Base-by-base conservation (phyloP, 2,797 vertebrate genomes). In the Amphiprion clarkii region DNA sequence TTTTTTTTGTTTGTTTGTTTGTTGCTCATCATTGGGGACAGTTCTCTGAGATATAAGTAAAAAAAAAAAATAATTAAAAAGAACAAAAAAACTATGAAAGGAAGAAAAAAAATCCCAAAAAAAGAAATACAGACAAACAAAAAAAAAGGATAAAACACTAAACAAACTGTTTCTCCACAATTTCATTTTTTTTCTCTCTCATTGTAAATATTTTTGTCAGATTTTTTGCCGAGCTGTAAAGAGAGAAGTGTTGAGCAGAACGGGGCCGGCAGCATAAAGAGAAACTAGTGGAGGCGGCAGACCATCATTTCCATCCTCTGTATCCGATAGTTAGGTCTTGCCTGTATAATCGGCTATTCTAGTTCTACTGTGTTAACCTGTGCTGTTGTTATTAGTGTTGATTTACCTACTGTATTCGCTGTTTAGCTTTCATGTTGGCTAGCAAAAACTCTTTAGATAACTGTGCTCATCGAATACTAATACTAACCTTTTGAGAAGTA, bases 151-250 rank as follows among this genome's bases (percentile, higher is more conserved):
- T 87, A 90, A 91, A 84, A 93, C 87, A 88, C 88, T 87, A 92
- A 94, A 94, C 88, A 95, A 93, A 46, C 86, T 95, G 95, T 95
- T 95, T 95, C 91, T 95, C 94, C 93, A 95, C 93, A 87, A 93
- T 94, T 95, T 93, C 87, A 92, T 94, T 93, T 92, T 93, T 77
- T 92, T 92, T 93, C 91, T 91, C 94, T 95, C 93, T 95, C 93
- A 95, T 95, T 96, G 96, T 96, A 96, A 96, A 96, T 96, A 97
- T 95, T 93, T 94, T 94, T 95, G 93, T 95, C 92, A 90, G 91
- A 92, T 94, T 94, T 16, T 93, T 95, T 94, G 87, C 87, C 75
- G 87, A 94, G 93, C 90, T 95, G 94, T 95, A 94, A 95, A 92
- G 93, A 93, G 91, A 94, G 91, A 85, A 87, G 90, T 95, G 94